These are phyloP conservation scores for Hetaerina americana DNA, from an alignment of 1,140 invertebrate genomes.

Conservation along the genomic window DNA sequence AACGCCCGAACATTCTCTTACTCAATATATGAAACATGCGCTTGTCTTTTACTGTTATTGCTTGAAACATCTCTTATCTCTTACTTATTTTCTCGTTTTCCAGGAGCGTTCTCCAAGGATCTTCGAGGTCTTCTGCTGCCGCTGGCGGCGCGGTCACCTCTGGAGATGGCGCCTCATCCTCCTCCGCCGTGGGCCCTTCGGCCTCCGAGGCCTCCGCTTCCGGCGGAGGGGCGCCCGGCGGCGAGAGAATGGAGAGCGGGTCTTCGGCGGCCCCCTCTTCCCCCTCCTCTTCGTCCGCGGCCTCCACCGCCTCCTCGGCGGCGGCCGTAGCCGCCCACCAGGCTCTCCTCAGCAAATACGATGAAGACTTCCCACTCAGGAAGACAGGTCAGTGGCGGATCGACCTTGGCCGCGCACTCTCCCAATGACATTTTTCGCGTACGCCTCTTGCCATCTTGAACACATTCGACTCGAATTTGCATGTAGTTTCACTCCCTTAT, in stretches of 20 bases:
- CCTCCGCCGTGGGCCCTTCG: background rate
- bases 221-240: background rate
- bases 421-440: no score
- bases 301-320: conserved; percentile 34
- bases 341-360: conserved; percentile 48
- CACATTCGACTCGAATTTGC: no score
- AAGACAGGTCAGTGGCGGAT: conserved; percentile 93
- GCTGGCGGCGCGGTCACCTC: conserved; percentile 19
- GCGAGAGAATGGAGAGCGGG: no score
- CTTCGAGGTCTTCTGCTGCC: conserved; percentile 42
- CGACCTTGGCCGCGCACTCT: no score
- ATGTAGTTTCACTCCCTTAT: no score
- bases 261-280: background rate
- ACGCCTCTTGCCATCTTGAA: no score
- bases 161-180: background rate
- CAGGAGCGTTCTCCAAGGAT: conserved; percentile 44
- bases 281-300: conserved; percentile 27
- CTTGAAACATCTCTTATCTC: conserved; percentile 4
- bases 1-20: no score
- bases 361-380: conserved; percentile 79
- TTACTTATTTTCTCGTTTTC: conserved; percentile 12
- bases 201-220: background rate
- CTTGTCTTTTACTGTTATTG: background rate
- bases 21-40: no score
- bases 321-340: conserved; percentile 53